Evolutionary conservation across 1,140 invertebrate species (phyloP).

Genomic region (Rhagoletis zephyria): DNA sequence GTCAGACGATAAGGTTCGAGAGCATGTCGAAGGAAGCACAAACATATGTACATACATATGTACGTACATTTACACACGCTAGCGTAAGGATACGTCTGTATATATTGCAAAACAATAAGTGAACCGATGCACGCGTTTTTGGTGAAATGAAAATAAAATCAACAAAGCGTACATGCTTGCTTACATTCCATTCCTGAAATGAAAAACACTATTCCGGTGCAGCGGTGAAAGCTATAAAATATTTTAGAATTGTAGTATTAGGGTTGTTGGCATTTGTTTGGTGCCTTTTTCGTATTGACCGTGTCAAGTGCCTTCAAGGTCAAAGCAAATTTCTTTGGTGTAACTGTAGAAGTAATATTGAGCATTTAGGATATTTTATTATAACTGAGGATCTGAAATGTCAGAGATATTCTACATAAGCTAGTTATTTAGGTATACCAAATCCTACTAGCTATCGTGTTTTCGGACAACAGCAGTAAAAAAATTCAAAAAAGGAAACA

Average conservation of each 20-base stretch:
- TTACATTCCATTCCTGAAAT: background rate
- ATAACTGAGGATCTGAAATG: too few species aligned
- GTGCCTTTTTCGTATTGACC: too few species aligned
- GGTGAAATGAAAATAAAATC: constrained; percentile 1
- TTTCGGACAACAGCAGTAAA: too few species aligned
- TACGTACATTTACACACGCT: background rate
- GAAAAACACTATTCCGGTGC: background rate
- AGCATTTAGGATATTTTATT: too few species aligned
- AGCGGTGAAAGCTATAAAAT: background rate
- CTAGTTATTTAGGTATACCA: too few species aligned
- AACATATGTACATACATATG: background rate
- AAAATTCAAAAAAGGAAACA: too few species aligned
- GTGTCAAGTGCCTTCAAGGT: too few species aligned
- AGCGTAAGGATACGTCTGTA: background rate
- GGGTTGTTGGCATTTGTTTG: too few species aligned
- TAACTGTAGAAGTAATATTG: too few species aligned
- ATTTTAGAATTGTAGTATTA: background rate
- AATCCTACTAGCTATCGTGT: too few species aligned
- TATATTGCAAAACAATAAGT: background rate
- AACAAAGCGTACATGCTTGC: background rate
- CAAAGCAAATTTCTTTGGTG: too few species aligned
- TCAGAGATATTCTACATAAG: too few species aligned
- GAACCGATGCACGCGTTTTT: background rate
- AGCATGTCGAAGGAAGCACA: background rate
- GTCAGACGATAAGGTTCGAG: constrained; percentile 68